Evolutionary conservation across 1,140 invertebrate genomes (phyloP), one percentile per base, ranked within the genome.

Genomic region (Vanessa tameamea): DNA sequence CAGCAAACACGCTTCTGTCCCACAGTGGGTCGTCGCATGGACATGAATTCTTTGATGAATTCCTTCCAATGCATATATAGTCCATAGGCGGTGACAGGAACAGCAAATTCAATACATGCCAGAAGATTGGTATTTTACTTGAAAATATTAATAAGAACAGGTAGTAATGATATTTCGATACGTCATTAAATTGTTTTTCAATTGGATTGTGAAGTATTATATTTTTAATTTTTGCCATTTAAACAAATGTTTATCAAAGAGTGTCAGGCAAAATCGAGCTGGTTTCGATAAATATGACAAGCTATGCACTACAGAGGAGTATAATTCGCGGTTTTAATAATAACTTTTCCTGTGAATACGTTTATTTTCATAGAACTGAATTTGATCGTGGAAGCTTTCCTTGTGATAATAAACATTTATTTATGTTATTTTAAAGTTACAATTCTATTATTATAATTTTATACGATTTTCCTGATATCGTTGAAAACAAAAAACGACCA

Each of bases 71-170:
- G 67, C 88, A 90, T 16, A 69, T 70, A 63, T 80, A 90, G 8
- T 85, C 75, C 77, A 89, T 83, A 0, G 85, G 87, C 6, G 88
- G 88, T 2, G 86, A 83, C 15, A 88, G 51, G 31, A 89, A 89
- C 31, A 90, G 80, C 14, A 90, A 65, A 68, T 76, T 89, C 8
- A 90, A 70, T 0, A 87, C 72, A 61, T 90, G 88, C 88, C 88
- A 90, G 57, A 84, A 82, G 26, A 82, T 73, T 8, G 84, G 83
- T 48, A 87, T 47, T 76, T 89, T 84, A 50, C 81, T 80, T 6
- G 81, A 47, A 61, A 90, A 87, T 61, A 87, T 51, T 37, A 89
- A 20, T 16, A 69, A 64, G 51, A 85, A 86, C 26, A 84, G 75
- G 16, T 80, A 90, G 37, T 82, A 84, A 43, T 90, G 88, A 37